Evolutionary conservation across 53 echinoderm and acorn worm species (phyloP).

Genomic region (Henricia sp.): DNA sequence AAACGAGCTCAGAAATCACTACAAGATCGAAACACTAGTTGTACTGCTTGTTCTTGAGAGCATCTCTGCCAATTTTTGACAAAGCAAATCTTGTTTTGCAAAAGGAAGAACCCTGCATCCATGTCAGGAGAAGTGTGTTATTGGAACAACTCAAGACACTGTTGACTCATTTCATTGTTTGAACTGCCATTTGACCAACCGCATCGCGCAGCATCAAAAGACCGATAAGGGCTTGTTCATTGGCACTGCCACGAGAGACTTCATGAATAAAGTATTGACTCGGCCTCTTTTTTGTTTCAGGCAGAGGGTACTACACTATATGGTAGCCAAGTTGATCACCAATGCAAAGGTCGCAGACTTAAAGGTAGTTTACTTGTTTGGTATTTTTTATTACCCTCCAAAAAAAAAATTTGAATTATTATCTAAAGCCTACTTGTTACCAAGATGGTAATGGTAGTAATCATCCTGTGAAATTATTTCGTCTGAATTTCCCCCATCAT

Average conservation of each 20-base stretch:
- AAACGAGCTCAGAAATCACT: conserved; percentile 43
- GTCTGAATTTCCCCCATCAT: no score
- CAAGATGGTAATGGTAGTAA: no score
- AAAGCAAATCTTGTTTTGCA: conserved; percentile 54
- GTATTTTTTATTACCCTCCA: no score
- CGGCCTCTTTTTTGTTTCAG: conserved; percentile 23
- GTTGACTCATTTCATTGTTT: conserved; percentile 37
- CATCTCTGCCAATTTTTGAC: conserved; percentile 54
- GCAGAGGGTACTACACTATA: conserved; percentile 34
- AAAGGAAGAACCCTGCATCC: conserved; percentile 60
- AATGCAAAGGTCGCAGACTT: conserved; percentile 65
- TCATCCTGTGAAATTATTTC: no score
- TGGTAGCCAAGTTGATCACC: conserved; percentile 45
- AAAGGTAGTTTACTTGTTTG: no score
- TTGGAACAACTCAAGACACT: conserved; percentile 53
- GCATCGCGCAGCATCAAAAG: conserved; percentile 45
- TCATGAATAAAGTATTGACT: conserved; percentile 22
- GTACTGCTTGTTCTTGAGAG: conserved; percentile 44
- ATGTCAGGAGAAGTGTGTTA: conserved; percentile 39
- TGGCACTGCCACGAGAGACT: conserved; percentile 48
- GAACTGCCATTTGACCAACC: conserved; percentile 53
- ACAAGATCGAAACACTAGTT: conserved; percentile 27
- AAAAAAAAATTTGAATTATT: no score
- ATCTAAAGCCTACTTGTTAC: no score
- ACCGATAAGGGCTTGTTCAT: conserved; percentile 58